phyloP scores from a whole-genome alignment of 2,113 vertebrate species.

The Nothocercus nigrocapillus region DNA sequence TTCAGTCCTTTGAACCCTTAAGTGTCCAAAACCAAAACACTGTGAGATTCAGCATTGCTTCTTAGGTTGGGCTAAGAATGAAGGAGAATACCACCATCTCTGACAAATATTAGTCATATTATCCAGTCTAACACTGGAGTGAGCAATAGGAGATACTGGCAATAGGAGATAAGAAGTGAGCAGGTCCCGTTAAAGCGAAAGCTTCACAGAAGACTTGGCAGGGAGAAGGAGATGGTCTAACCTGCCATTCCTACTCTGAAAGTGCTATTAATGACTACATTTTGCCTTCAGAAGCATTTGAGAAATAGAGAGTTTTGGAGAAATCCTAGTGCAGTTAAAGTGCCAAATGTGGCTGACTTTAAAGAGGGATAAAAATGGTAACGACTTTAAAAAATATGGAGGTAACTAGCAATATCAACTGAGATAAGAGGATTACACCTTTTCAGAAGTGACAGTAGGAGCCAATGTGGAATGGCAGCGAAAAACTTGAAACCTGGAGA shows the following conservation, averaged over 20 bases:
- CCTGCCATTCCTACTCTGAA: fast-evolving
- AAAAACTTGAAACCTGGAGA: not conserved
- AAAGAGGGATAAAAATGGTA: not conserved
- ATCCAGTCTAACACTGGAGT: fast-evolving
- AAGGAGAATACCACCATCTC: not conserved
- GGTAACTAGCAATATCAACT: not conserved
- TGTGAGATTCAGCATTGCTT: not conserved
- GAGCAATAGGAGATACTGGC: not conserved
- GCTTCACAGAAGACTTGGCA: not conserved
- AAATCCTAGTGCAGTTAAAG: not conserved
- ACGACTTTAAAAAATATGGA: not conserved
- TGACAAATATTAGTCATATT: not conserved
- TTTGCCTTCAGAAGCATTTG: not conserved
- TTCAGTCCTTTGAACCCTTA: not conserved
- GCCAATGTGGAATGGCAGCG: not conserved
- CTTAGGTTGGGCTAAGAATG: not conserved
- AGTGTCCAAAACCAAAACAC: not conserved
- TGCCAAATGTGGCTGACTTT: fast-evolving
- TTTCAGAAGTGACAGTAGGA: not conserved
- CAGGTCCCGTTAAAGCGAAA: not conserved
- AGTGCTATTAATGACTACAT: not conserved
- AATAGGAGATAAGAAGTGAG: not conserved
- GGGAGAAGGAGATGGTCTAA: not conserved
- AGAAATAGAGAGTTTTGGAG: not conserved
- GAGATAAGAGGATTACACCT: not conserved